These are phyloP conservation scores for Erebia epiphron DNA, from an alignment of 2,888 invertebrate genomes.

Conservation along the genomic window DNA sequence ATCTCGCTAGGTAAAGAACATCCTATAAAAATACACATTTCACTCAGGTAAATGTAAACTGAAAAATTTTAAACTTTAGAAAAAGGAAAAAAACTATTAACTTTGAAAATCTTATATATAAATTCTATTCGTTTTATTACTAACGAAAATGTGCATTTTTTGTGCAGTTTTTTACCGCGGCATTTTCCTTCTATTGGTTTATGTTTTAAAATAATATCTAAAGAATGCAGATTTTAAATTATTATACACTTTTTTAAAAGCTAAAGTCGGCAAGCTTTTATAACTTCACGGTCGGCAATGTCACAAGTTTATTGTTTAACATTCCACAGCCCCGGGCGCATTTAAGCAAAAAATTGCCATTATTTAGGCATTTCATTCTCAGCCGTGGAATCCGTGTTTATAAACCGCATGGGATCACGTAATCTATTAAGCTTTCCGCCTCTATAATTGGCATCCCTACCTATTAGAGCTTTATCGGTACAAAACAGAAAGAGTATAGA, in stretches of 20 bases:
- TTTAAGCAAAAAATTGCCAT: constrained; percentile 24
- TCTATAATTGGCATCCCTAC: not conserved
- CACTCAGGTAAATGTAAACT: too few relatives aligned
- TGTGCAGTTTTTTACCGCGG: too few relatives aligned
- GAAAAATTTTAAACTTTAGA: too few relatives aligned
- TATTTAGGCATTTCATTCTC: constrained; percentile 17
- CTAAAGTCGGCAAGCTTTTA: constrained; percentile 21
- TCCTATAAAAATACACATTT: too few relatives aligned
- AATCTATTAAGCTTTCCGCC: not conserved
- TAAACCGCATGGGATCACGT: constrained; percentile 6
- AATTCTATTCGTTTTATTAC: too few relatives aligned
- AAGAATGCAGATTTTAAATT: constrained; percentile 6
- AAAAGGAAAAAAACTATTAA: too few relatives aligned
- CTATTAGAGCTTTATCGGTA: not conserved
- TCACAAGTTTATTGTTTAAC: constrained; percentile 32
- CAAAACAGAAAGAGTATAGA: not conserved
- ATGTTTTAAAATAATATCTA: not conserved
- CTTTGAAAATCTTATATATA: too few relatives aligned
- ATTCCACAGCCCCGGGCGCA: constrained; percentile 27
- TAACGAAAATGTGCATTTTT: not conserved
- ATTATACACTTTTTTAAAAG: constrained; percentile 12
- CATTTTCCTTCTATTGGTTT: too few relatives aligned
- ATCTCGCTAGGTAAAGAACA: too few relatives aligned
- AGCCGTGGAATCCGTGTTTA: constrained; percentile 17
- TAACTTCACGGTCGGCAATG: constrained; percentile 23